Conservation (phyloP, 1,140 invertebrate species). For the Cherax destructor region DNA sequence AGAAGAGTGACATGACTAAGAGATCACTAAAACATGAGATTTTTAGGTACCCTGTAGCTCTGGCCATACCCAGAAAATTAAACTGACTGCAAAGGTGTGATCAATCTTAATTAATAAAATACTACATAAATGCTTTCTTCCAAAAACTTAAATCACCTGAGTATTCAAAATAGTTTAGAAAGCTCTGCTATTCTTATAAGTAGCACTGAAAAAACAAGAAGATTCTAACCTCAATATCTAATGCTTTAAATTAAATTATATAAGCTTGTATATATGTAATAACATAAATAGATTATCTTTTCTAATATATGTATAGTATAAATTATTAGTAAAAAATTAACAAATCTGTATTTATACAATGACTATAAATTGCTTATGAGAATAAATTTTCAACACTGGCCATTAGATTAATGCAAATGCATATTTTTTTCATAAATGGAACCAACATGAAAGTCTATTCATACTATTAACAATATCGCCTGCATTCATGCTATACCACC, state of each 20-base stretch:
- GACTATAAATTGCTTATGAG: not conserved
- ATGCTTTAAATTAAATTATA: not conserved
- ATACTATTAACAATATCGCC: not conserved
- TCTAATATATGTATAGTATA: not conserved
- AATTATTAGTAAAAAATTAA: not conserved
- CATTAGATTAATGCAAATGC: not conserved
- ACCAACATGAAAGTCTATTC: not conserved
- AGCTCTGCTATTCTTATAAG: not conserved
- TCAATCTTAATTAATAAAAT: not conserved
- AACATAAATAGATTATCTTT: not conserved
- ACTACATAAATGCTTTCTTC: not conserved
- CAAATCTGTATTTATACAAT: not conserved
- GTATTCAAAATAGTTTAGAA: not conserved
- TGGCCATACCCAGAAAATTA: conserved; percentile 13
- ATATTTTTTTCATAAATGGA: not conserved
- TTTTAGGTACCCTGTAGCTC: conserved; percentile 44
- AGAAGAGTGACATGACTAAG: conserved; percentile 18
- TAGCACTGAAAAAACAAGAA: not conserved
- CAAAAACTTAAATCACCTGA: not conserved
- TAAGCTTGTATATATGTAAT: not conserved
- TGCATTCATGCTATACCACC: not conserved
- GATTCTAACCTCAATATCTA: not conserved
- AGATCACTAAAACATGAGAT: conserved; percentile 27
- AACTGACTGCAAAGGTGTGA: not conserved
- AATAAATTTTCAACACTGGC: not conserved